Evolutionary conservation across 2,888 invertebrate species (phyloP).

Genomic region (Drosophila buzzatii): DNA sequence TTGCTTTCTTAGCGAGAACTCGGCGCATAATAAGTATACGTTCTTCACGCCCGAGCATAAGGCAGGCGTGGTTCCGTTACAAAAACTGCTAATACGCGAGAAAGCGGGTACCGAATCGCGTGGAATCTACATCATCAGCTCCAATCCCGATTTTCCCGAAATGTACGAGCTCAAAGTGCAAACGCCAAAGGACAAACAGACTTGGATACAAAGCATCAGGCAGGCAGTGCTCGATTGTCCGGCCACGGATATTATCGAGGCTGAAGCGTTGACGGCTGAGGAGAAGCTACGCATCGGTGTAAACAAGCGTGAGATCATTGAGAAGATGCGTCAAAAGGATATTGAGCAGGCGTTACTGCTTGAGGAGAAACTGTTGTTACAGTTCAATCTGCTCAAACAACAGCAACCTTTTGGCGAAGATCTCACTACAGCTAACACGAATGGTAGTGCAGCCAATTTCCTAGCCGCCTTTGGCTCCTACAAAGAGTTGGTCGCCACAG

Average conservation of each 20-base stretch:
- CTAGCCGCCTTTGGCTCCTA: constrained; percentile 86
- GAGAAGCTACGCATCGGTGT: constrained; percentile 89
- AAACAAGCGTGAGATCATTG: constrained; percentile 86
- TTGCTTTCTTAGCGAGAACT: constrained; percentile 96
- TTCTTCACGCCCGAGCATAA: constrained; percentile 98
- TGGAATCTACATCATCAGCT: constrained; percentile 96
- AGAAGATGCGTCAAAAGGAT: constrained; percentile 94
- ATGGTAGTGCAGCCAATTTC: constrained; percentile 83
- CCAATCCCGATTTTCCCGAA: constrained; percentile 95
- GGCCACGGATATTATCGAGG: constrained; percentile 90
- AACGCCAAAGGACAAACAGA: constrained; percentile 94
- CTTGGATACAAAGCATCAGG: constrained; percentile 95
- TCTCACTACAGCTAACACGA: constrained; percentile 29
- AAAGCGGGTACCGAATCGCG: constrained; percentile 96
- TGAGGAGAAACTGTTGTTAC: constrained; percentile 95
- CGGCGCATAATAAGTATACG: constrained; percentile 94
- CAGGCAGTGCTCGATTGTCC: constrained; percentile 93
- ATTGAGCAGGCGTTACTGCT: constrained; percentile 93
- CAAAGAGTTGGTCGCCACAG: constrained; percentile 91
- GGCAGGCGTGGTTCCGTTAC: constrained; percentile 96
- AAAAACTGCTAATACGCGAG: constrained; percentile 95
- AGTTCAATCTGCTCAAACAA: constrained; percentile 90
- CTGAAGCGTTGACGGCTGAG: constrained; percentile 90
- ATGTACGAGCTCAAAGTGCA: constrained; percentile 97
- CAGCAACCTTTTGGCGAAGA: constrained; percentile 64